A percentile compares a stretch with the other conserved stretches of the same genome.
Conservation (phyloP, 2,797 vertebrate genomes). For the Hippoglossus hippoglossus region DNA sequence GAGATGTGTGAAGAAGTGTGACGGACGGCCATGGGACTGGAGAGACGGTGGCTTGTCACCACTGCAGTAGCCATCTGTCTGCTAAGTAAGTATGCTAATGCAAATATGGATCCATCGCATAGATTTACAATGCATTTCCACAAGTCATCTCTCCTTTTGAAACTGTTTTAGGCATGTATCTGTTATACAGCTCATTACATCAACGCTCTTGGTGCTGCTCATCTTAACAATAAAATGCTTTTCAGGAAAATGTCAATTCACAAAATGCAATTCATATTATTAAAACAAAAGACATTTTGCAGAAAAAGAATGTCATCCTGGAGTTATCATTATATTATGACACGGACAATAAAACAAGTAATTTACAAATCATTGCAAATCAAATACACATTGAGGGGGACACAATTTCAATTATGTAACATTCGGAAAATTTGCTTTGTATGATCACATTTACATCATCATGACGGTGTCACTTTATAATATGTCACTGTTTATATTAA, state of each 20-base stretch:
- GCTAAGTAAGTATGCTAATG: slow-evolving; percentile 80
- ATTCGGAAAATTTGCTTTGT: no score
- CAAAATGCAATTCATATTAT: background rate
- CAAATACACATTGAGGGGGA: background rate
- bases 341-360: no score
- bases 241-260: no score
- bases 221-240: no score
- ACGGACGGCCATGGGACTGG: slow-evolving; percentile 86
- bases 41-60: slow-evolving; percentile 83
- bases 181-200: no score
- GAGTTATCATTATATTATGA: no score
- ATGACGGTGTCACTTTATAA: no score
- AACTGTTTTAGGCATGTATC: background rate
- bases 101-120: slow-evolving; percentile 46
- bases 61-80: slow-evolving; percentile 79
- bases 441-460: no score
- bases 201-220: background rate
- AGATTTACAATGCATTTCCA: slow-evolving; percentile 35
- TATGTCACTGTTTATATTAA: no score
- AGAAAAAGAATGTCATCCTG: no score
- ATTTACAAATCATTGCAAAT: background rate
- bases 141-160: slow-evolving; percentile 13
- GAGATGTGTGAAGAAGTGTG: slow-evolving; percentile 83
- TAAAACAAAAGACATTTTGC: no score
- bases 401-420: background rate